phyloP scores from a whole-genome alignment of 2,113 vertebrate genomes.

The Antennarius striatus region DNA sequence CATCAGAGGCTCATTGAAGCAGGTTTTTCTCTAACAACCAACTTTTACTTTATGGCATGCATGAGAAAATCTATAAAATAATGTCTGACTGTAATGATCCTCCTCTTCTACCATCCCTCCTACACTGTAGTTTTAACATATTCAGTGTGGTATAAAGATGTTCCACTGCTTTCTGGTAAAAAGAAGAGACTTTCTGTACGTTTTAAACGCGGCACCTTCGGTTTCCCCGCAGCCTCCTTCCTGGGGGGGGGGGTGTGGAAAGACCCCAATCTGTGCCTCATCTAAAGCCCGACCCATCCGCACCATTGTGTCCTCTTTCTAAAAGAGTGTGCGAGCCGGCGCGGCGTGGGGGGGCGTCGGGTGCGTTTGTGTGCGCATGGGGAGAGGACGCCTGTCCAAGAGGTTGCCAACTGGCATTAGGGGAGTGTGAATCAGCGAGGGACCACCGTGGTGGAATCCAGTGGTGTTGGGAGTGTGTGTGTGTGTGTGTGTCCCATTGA shows the following conservation, averaged over 20 bases:
- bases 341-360: constrained; percentile 31
- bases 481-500: constrained; percentile 13
- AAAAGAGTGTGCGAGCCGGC: constrained; percentile 44
- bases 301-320: constrained; percentile 63
- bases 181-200: not conserved
- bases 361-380: constrained; percentile 1
- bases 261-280: constrained; percentile 56
- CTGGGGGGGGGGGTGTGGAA: constrained; percentile 41
- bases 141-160: not conserved
- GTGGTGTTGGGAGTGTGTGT: constrained; percentile 43
- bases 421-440: constrained; percentile 65
- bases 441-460: constrained; percentile 71
- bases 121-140: not conserved
- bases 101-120: not conserved
- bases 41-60: too few species aligned
- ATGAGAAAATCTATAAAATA: too few species aligned
- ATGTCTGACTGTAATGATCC: not conserved
- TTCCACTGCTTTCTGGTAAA: not conserved
- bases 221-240: constrained; percentile 22
- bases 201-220: not conserved
- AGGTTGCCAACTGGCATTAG: constrained; percentile 81
- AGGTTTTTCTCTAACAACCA: too few species aligned
- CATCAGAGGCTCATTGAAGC: too few species aligned
- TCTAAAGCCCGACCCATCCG: constrained; percentile 48
- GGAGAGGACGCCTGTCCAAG: constrained; percentile 60